Evolutionary conservation across 92 coral and sea anemone genomes (phyloP), one percentile per base, ranked within the genome.

Genomic region (Umimayanthus chanpuru): DNA sequence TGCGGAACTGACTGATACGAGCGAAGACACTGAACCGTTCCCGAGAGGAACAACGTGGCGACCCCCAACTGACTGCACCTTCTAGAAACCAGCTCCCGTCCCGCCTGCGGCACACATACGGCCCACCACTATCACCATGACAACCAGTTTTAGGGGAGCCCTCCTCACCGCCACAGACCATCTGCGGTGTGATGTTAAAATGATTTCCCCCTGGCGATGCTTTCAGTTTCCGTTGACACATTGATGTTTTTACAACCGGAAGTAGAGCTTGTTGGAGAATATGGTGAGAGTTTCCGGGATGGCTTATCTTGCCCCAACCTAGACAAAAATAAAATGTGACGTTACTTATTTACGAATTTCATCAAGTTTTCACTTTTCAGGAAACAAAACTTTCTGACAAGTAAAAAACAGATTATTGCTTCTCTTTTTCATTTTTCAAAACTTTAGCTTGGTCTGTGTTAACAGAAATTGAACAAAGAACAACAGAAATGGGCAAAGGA

Each of bases 51-150:
- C 92, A 90, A 36, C 88, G 85, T 2, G 92, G 92, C 77, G 92
- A 90, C 12, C 88, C 92, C 90, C 90, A 90, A 66, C 92, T 90
- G 30, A 90, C 73, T 58, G 89, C 92, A 8, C 92, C 92, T 39
- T 90, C 88, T 53, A 90, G 73, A 40, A 80, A 77, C 92, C 92
- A 90, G 90, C 89, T 74, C 58, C 90, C 90, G 39, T 64, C 85
- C 32, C 29, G 75, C 15, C 86, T 87, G 64, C 85, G 68, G 67
- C 93, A 90, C 29, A 90, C 93, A 53, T 76, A 90, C 11, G 93
- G 93, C 5, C 93, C 93, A 11, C 93, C 93, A 50, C 90, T 87
- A n/a, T 90, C 93, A 74, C 93, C 93, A n/a, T 90, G 90, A n/a
- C 93, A 90, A 39, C 90, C 90, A 39, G 55, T 9, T 38, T 67